Percentiles rank a stretch among this genome's conserved stretches.
Evolutionary conservation across 1,140 invertebrate species (phyloP).

Genomic region (Varroa destructor): DNA sequence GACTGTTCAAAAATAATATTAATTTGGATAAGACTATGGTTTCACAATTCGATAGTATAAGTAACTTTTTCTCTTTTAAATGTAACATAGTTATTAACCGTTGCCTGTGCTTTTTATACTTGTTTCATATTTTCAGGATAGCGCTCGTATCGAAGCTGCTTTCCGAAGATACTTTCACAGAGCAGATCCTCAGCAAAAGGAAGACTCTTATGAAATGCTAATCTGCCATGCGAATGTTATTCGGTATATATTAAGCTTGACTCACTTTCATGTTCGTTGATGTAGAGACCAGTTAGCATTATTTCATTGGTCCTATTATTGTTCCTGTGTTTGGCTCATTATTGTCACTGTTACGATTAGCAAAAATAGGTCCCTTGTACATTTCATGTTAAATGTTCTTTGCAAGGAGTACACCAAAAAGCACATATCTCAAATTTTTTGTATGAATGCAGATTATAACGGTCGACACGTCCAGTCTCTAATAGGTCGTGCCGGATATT

Average conservation of each 20-base stretch:
- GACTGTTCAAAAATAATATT: too few species aligned
- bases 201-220: slow-evolving; percentile 74
- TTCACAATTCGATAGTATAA: too few species aligned
- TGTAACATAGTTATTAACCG: too few species aligned
- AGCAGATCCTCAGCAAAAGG: slow-evolving; percentile 59
- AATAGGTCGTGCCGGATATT: background rate
- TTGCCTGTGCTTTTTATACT: too few species aligned
- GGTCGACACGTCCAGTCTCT: background rate
- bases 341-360: too few species aligned
- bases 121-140: slow-evolving; percentile 74
- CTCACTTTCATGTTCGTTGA: background rate
- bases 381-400: background rate
- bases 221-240: slow-evolving; percentile 98
- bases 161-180: slow-evolving; percentile 88
- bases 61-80: too few species aligned
- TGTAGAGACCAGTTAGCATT: too few species aligned
- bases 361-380: too few species aligned
- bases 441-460: background rate
- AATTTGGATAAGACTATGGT: too few species aligned
- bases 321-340: too few species aligned
- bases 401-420: background rate
- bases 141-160: slow-evolving; percentile 89
- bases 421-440: background rate
- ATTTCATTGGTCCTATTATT: too few species aligned
- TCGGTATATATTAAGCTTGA: slow-evolving; percentile 48